Percentiles rank a stretch among this genome's conserved stretches.
These are phyloP conservation scores for Vanacampus margaritifer DNA, from an alignment of 2,113 vertebrate genomes.

Conservation along the genomic window DNA sequence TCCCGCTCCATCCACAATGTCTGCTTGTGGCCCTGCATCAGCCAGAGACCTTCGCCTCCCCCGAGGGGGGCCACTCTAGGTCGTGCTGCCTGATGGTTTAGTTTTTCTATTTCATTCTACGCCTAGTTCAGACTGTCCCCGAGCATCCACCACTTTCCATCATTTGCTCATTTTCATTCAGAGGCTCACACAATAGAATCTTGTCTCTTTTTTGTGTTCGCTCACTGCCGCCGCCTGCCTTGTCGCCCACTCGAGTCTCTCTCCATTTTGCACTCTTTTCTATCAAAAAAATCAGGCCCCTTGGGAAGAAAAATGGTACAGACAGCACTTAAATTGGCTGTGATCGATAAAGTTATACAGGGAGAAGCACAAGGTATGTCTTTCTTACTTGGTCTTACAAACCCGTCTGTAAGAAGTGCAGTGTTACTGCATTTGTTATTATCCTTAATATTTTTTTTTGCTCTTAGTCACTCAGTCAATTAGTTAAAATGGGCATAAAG, in stretches of 20 bases:
- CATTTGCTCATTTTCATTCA: conserved; percentile 58
- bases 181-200: conserved; percentile 54
- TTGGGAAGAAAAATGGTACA: conserved; percentile 47
- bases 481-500: neutral
- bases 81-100: conserved; percentile 31
- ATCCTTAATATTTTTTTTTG: neutral
- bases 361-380: conserved; percentile 19
- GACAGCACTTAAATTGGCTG: conserved; percentile 32
- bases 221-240: conserved; percentile 27
- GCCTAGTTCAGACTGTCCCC: conserved; percentile 32
- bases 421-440: neutral
- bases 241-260: conserved; percentile 47
- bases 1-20: conserved; percentile 25
- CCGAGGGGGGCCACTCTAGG: conserved; percentile 33
- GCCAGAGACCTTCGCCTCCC: conserved; percentile 29
- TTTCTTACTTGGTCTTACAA: conserved; percentile 19
- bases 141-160: conserved; percentile 33
- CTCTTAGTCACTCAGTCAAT: neutral
- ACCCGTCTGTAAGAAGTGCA: neutral
- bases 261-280: conserved; percentile 44
- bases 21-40: conserved; percentile 36
- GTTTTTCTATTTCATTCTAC: conserved; percentile 30
- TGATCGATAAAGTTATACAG: conserved; percentile 50
- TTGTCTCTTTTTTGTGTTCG: conserved; percentile 15
- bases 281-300: conserved; percentile 48